Base-by-base conservation (phyloP, 1,140 invertebrate genomes). In the Euschistus heros region DNA sequence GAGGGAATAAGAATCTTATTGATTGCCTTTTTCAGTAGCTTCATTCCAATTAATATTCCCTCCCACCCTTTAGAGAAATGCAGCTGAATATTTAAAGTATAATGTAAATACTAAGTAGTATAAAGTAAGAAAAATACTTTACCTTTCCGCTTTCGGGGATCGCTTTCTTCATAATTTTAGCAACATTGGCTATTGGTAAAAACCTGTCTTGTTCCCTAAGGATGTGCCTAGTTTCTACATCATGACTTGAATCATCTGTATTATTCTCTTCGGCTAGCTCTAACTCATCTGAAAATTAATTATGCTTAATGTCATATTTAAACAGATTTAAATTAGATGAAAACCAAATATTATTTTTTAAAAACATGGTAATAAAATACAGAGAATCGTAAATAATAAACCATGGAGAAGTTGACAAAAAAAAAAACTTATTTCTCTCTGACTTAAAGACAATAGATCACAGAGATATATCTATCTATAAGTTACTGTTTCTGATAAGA, bases 101-200 rank as follows among this genome's bases (percentile, higher is more conserved):
- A 65, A 27, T 42, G 14, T 13, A 55, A 15, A 55, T n/a, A n/a
- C n/a, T n/a, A n/a, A n/a, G 52, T n/a, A 55, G 20, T 62, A 5
- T 60, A 60, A n/a, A n/a, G 42, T 61, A 22, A 59, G 20, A 70
- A 62, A 47, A 72, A 69, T 67, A 69, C 62, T 73, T 74, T 80
- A 92, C 87, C 81, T 99, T 99, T 72, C 95, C 97, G 70, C 89
- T 87, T 68, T 92, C 87, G 6, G 97, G 97, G 70, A 99, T 94
- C 6, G 93, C 91, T 74, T 90, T 86, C 77, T 99, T 99, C 97
- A 99, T 99, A 50, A 99, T 97, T 78, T 98, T 90, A 0, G 94
- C 93, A 54, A 99, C 94, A 80, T 99, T 99, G 22, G 97, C 97
- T 70, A 98, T 98, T 1, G 96, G 96, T 54, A 98, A 77, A 76